Base-by-base conservation (phyloP, 2,888 invertebrate species). In the Pammene fasciana region DNA sequence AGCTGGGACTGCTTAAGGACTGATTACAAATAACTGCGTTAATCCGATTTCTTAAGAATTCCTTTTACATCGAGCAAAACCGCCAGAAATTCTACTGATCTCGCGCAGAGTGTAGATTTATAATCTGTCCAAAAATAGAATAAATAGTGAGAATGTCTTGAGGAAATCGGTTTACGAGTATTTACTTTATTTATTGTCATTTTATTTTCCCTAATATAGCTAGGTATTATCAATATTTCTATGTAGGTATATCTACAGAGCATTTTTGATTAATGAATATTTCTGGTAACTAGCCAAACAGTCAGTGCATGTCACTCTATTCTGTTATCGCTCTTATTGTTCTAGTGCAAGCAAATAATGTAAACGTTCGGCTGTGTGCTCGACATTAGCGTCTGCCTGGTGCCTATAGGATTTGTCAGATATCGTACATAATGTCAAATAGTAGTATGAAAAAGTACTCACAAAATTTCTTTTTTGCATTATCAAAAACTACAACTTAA, bases 11-110 rank as follows among this genome's bases (percentile, higher is more conserved):
- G 36, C 14, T 7, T 38, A 38, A 26, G 26, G 26, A 26, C 26
- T 38, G 38, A 3, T 9, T 38, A 9, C 8, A 7, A 38, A 9
- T 43, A 9, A 11, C 43, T 11, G 48, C 1, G 11, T 45, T 45
- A 59, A 59, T 26, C 9, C 26, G 9, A 41, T 38, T 52, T 52
- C 50, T 48, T 38, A 52, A 52, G 62, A 62, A 52, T 18, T 13
- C 62, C 62, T 41, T 41, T 5, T 41, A 38, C 0, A 48, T 38
- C 38, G 4, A 13, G 6, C 46, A 13, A 43, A 34, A 14, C 38
- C 48, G 48, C 50, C 36, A 61, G 38, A 61, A 26, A 52, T 61
- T 36, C 7, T 34, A 26, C 13, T 52, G 8, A 57, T n/a, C 5
- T 41, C 26, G 50, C 50, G 26, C 26, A 11, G 10, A 26, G 13